Evolutionary conservation across 2,888 invertebrate genomes (phyloP).

Genomic region (Lissonota sp.): DNA sequence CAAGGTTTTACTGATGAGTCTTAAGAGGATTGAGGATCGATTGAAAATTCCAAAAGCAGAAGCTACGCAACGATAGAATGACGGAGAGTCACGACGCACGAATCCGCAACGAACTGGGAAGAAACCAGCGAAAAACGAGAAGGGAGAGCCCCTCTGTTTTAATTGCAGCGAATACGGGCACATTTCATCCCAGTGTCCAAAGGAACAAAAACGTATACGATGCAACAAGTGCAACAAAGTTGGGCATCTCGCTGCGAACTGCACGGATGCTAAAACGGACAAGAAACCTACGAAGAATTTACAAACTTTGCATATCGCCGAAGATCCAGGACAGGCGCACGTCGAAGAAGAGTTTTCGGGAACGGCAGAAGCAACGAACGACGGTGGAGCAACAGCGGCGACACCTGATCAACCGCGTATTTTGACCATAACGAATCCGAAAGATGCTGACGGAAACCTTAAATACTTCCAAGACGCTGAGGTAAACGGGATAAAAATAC

Average conservation of each 20-base stretch:
- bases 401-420: constrained; percentile 15
- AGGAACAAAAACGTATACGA: constrained; percentile 40
- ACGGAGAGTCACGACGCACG: constrained; percentile 11
- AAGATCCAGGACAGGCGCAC: background rate
- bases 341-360: no score
- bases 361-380: background rate
- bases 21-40: constrained; percentile 40
- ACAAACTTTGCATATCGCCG: constrained; percentile 4
- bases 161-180: constrained; percentile 44
- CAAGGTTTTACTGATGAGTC: constrained; percentile 35
- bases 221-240: background rate
- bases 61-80: constrained; percentile 12
- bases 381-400: background rate
- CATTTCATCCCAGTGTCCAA: constrained; percentile 27
- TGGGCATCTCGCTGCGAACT: background rate
- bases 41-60: constrained; percentile 15
- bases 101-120: constrained; percentile 15
- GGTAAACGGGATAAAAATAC: constrained; percentile 34
- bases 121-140: constrained; percentile 38
- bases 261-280: background rate
- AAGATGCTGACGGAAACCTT: constrained; percentile 37
- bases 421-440: constrained; percentile 28
- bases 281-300: background rate
- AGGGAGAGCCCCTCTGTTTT: constrained; percentile 40
- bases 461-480: constrained; percentile 40